phyloP scores from a whole-genome alignment of 64 coral and sea anemone species.

The Cladopsammia gracilis region DNA sequence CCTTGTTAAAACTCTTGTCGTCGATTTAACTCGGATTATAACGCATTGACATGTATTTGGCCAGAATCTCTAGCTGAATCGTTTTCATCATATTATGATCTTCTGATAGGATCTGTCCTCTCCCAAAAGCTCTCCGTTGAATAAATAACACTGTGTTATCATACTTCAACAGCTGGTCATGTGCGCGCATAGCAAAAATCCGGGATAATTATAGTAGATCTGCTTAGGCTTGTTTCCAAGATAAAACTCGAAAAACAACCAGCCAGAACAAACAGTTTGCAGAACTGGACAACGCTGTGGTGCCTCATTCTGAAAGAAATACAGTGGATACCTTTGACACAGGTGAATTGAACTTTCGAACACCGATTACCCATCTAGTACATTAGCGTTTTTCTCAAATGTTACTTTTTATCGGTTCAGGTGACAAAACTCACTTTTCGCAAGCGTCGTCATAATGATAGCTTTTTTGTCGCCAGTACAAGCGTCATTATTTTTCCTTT shows the following conservation, averaged over 20 bases:
- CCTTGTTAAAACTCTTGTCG: not conserved
- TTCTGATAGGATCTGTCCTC: not conserved
- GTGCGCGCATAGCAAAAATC: not conserved
- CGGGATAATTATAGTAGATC: not conserved
- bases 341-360: not conserved
- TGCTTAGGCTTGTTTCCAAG: not conserved
- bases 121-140: not conserved
- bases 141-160: not conserved
- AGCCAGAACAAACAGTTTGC: not conserved
- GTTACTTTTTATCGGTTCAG: no score
- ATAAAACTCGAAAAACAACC: not conserved
- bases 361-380: no score
- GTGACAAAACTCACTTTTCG: no score
- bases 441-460: no score
- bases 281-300: not conserved
- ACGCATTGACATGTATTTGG: slow-evolving; percentile 1
- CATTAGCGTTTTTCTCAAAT: no score
- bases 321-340: not conserved
- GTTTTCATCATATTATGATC: not conserved
- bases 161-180: not conserved
- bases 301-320: not conserved
- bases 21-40: slow-evolving; percentile 17
- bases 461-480: no score
- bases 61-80: not conserved
- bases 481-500: no score